phyloP scores from a whole-genome alignment of 1,140 invertebrate species.

The Stenopsyche tienmushanensis region DNA sequence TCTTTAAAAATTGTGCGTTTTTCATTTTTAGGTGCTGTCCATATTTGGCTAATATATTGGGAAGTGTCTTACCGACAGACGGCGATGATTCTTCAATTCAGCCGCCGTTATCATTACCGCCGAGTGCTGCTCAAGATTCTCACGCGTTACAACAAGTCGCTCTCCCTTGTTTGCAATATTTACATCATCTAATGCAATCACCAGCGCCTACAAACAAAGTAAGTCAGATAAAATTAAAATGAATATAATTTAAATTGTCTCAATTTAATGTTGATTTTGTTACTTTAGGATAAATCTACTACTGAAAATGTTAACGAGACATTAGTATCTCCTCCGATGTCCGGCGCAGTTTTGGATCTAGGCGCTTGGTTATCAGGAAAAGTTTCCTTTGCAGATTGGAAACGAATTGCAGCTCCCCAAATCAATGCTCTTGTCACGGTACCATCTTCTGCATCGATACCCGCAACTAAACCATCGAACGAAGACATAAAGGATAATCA shows the following conservation, averaged over 20 bases:
- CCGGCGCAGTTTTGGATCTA: conserved; percentile 48
- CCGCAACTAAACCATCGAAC: conserved; percentile 30
- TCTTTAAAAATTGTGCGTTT: conserved; percentile 9
- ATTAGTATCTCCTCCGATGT: conserved; percentile 39
- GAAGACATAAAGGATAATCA: conserved; percentile 42
- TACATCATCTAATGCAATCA: conserved; percentile 54
- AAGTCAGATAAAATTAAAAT: not conserved
- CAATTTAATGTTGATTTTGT: not conserved
- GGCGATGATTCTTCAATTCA: conserved; percentile 17
- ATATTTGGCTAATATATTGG: conserved; percentile 51
- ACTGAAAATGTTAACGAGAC: not conserved
- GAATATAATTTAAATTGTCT: too few relatives aligned
- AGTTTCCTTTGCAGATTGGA: conserved; percentile 50
- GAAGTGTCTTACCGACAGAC: conserved; percentile 47
- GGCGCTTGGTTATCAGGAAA: conserved; percentile 51
- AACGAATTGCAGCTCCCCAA: conserved; percentile 41
- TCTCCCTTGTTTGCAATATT: conserved; percentile 53
- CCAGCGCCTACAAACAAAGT: conserved; percentile 23
- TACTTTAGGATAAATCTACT: conserved; percentile 16
- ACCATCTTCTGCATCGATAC: conserved; percentile 13
- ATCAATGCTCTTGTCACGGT: conserved; percentile 24
- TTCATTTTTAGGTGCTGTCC: conserved; percentile 50
- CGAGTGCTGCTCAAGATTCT: conserved; percentile 28
- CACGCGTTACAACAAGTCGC: conserved; percentile 55
- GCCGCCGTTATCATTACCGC: conserved; percentile 16